Evolutionary conservation across 2,797 vertebrate species (phyloP).

Genomic region (Clarias pachynema): DNA sequence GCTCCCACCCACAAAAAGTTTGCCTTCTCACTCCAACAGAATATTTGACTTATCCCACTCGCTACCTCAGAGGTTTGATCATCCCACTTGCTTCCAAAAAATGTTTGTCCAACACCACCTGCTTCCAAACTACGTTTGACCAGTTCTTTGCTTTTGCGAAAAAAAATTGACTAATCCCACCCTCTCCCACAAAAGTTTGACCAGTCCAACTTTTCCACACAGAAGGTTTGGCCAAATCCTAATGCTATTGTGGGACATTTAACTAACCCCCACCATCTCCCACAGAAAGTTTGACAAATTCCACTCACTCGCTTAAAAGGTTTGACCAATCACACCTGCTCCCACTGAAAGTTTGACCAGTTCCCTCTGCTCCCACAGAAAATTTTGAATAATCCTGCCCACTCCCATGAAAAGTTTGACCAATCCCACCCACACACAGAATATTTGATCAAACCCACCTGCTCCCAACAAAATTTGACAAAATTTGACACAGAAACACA

Average conservation of each 20-base stretch:
- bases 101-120: neutral
- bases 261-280: neutral
- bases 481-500: neutral
- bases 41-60: neutral
- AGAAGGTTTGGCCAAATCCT: neutral
- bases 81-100: neutral
- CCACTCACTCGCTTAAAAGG: neutral
- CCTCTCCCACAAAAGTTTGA: neutral
- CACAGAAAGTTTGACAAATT: neutral
- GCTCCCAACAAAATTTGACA: neutral
- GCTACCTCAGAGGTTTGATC: neutral
- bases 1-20: neutral
- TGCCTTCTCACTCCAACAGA: neutral
- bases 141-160: too few species aligned
- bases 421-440: neutral
- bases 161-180: neutral
- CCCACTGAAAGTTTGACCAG: neutral
- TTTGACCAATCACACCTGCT: neutral
- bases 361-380: neutral
- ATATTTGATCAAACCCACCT: neutral
- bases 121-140: neutral
- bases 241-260: too few species aligned
- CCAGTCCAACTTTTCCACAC: too few species aligned
- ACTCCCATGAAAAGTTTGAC: accelerated
- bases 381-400: neutral